These are phyloP conservation scores for Sthenelais limicola DNA, from an alignment of 2,888 invertebrate genomes.

Conservation along the genomic window DNA sequence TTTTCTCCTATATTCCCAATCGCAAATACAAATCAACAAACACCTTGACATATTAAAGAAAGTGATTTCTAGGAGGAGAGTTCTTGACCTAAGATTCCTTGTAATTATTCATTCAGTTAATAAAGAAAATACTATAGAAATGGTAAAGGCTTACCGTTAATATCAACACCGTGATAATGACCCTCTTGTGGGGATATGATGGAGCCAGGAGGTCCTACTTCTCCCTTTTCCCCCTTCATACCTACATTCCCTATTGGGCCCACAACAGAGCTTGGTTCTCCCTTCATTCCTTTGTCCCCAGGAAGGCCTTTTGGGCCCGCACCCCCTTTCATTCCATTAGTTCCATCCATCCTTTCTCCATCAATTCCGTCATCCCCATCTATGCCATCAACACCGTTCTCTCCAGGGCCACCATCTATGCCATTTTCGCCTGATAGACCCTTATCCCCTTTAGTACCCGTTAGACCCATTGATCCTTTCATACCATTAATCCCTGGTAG, in stretches of 20 bases:
- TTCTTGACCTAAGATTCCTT: too few species aligned
- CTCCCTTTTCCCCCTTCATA: neutral
- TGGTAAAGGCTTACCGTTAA: constrained; percentile 26
- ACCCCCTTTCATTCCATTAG: neutral
- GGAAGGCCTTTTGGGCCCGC: neutral
- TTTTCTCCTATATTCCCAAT: too few species aligned
- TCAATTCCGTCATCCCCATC: neutral
- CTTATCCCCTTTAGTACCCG: neutral
- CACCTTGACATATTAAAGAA: too few species aligned
- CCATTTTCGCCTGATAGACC: neutral
- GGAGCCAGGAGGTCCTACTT: neutral
- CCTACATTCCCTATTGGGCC: neutral
- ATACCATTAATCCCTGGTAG: neutral
- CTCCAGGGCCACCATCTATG: neutral
- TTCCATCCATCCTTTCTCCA: neutral
- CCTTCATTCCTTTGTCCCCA: neutral
- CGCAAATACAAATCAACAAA: too few species aligned
- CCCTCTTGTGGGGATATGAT: constrained; percentile 1
- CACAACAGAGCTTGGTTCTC: neutral
- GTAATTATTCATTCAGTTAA: too few species aligned
- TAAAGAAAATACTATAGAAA: too few species aligned
- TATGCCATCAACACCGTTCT: neutral
- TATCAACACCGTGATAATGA: constrained; percentile 11
- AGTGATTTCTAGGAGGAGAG: too few species aligned
- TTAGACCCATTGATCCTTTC: neutral